A percentile compares a stretch with the other conserved stretches of the same genome.
Evolutionary conservation across 1,140 invertebrate genomes (phyloP).

Genomic region (Heliconius himera): DNA sequence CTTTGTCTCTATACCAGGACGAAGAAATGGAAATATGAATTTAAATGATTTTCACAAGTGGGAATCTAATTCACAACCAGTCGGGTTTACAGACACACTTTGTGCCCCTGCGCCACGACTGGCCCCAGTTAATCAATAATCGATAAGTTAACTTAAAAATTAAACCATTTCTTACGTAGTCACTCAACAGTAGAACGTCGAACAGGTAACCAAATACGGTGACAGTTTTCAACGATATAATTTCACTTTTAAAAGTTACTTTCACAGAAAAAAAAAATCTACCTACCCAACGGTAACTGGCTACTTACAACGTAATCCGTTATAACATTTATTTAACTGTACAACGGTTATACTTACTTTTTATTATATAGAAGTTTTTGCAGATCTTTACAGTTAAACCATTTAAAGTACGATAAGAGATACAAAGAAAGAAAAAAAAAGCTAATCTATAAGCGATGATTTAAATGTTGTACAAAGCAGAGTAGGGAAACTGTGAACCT

Average conservation of each 20-base stretch:
- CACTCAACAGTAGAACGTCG: background rate
- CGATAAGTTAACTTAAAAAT: too few species aligned
- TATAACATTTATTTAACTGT: conserved; percentile 8
- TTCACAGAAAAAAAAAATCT: background rate
- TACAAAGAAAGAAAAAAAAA: too few species aligned
- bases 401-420: background rate
- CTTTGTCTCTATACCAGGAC: too few species aligned
- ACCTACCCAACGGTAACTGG: background rate
- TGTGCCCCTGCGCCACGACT: too few species aligned
- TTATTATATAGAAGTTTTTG: conserved; percentile 1
- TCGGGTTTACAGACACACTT: too few species aligned
- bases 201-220: background rate
- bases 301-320: conserved; percentile 3
- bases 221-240: background rate
- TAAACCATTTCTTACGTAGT: background rate
- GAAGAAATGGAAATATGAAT: too few species aligned
- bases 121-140: too few species aligned
- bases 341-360: background rate
- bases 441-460: background rate
- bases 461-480: background rate
- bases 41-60: too few species aligned
- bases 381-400: background rate
- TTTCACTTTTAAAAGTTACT: conserved; percentile 9
- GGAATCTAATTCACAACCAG: too few species aligned
- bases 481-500: background rate